Conservation (phyloP, 2,797 vertebrate genomes). For the Mormyrops attenuatus region DNA sequence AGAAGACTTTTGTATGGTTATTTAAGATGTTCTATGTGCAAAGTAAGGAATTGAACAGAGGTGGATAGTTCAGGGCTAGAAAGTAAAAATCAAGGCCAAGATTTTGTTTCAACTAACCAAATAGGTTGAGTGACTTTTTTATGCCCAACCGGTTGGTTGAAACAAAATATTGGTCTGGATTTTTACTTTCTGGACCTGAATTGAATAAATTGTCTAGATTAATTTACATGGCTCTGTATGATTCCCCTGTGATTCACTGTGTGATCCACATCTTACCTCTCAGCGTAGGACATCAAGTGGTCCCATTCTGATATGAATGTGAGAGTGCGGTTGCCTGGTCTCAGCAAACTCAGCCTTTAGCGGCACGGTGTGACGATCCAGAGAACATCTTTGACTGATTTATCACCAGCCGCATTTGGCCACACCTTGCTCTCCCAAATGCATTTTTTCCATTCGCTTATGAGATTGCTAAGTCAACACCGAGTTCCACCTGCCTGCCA, state of each 20-base stretch:
- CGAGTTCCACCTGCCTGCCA: neutral
- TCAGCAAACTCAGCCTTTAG: neutral
- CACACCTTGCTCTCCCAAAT: conserved; percentile 28
- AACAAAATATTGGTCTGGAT: neutral
- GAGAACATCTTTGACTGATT: neutral
- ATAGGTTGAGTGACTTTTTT: neutral
- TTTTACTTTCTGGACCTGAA: neutral
- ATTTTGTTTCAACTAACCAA: neutral
- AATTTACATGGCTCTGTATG: neutral
- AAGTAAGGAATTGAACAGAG: neutral
- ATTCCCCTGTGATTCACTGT: neutral
- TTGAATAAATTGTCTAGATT: neutral
- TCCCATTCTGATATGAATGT: neutral
- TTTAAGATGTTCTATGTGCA: neutral
- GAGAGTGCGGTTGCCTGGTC: neutral
- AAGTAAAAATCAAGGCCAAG: neutral
- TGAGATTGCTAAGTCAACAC: conserved; percentile 40
- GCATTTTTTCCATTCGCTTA: conserved; percentile 44
- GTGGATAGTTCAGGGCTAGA: neutral
- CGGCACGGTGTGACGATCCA: neutral
- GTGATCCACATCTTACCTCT: neutral
- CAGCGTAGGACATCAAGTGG: neutral
- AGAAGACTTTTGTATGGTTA: neutral
- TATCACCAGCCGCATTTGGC: neutral
- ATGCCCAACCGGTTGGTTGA: neutral